Evolutionary conservation across 2,797 vertebrate genomes (phyloP).

Genomic region (Pseudochromis fuscus): DNA sequence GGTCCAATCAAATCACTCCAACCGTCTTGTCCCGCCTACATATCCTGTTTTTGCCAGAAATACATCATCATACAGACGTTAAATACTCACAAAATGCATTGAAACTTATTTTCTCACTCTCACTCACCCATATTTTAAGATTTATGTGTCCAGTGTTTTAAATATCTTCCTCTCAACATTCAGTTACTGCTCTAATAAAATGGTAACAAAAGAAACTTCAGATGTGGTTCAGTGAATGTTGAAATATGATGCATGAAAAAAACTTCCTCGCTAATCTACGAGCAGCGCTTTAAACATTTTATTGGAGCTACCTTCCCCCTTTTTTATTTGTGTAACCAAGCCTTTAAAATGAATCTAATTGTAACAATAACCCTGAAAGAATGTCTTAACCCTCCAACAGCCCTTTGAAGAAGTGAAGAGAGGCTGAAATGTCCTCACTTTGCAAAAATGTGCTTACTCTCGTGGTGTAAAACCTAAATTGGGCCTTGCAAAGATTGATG

Average conservation of each 20-base stretch:
- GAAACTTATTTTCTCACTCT: neutral
- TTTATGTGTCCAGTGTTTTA: neutral
- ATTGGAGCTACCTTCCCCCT: neutral
- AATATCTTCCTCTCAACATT: neutral
- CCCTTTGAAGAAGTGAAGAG: conserved; percentile 49
- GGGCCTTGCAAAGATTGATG: conserved; percentile 42
- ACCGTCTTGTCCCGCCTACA: too few species aligned
- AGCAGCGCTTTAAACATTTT: conserved; percentile 9
- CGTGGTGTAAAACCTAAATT: conserved; percentile 58
- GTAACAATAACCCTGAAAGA: conserved; percentile 31
- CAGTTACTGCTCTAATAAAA: neutral
- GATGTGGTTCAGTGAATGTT: neutral
- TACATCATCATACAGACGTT: too few species aligned
- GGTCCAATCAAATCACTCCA: too few species aligned
- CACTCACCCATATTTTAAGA: neutral
- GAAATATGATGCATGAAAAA: neutral
- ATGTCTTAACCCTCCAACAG: conserved; percentile 22
- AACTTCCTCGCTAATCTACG: neutral
- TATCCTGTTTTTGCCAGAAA: too few species aligned
- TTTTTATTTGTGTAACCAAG: conserved; percentile 23
- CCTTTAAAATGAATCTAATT: conserved; percentile 46
- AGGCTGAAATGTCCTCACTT: conserved; percentile 40
- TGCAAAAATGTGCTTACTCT: conserved; percentile 59
- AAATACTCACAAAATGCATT: too few species aligned
- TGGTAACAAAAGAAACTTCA: neutral